Base-by-base conservation (phyloP, 2,113 vertebrate species). In the Acanthochromis polyacanthus region DNA sequence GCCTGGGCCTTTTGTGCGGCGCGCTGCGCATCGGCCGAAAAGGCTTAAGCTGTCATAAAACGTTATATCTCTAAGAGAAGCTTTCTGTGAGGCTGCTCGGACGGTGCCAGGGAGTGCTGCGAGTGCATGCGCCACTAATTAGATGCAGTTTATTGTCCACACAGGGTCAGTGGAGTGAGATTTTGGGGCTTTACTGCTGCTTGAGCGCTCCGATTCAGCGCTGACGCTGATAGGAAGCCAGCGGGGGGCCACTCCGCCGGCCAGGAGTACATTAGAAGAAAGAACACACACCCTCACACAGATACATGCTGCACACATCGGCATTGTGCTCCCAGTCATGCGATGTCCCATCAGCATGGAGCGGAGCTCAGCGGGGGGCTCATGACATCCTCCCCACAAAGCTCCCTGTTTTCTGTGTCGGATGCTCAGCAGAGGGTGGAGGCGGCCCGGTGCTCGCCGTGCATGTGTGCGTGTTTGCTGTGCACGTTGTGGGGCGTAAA, bases 181-280 rank as follows among this genome's bases (percentile, higher is more conserved):
- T 86, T 68, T 64, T 10, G 43, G 71, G 82, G 83, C 57, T 68
- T 92, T 89, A 86, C 83, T 94, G 92, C 88, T 78, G 88, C 89
- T 83, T 92, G 91, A 93, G 78, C 40, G 90, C 67, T 17, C 72
- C 25, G 78, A 82, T 92, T 89, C 88, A 88, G 53, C 7, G 69
- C 78, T 92, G 91, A 94, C 23, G 83, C 80, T 93, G 92, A 94
- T 93, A 81, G 75, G 82, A 90, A 76, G 74, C 5, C 90, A 91
- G 91, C 87, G 48, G 92, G 93, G 80, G 68, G 81, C 85, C 80
- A 61, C 81, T 89, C 80, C 77, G 71, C 48, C 80, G 82, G 74
- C 76, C 36, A 61, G 59, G 56, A 88, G 84, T 85, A 86, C 89
- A 91, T 91, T 91, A 89, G 83, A 74, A 78, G 79, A 74, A 86